A percentile compares a stretch with the other conserved stretches of the same genome.
These are phyloP conservation scores for Synanthedon myopaeformis DNA, from an alignment of 2,888 invertebrate genomes.

Conservation along the genomic window DNA sequence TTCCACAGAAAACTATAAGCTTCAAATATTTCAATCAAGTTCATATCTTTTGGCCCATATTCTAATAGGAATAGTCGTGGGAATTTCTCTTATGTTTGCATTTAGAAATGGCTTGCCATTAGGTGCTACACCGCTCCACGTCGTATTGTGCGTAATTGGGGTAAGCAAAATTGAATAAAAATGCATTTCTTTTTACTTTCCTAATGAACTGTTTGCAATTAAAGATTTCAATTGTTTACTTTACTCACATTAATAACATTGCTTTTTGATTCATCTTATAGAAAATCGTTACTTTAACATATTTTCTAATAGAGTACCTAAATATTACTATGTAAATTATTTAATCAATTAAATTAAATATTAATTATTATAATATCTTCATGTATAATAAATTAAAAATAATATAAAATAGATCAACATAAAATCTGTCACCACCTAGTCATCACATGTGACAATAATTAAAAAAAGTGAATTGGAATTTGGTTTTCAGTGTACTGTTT, in stretches of 20 bases:
- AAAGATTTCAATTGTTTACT: too few relatives aligned
- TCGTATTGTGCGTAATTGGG: slow-evolving; percentile 46
- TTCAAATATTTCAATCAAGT: slow-evolving; percentile 31
- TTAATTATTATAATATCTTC: too few relatives aligned
- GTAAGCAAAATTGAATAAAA: slow-evolving; percentile 25
- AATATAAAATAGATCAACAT: too few relatives aligned
- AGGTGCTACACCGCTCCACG: slow-evolving; percentile 28
- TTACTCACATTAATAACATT: too few relatives aligned
- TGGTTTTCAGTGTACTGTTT: not conserved
- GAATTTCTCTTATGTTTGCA: slow-evolving; percentile 24
- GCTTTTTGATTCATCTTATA: too few relatives aligned
- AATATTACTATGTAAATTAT: not conserved
- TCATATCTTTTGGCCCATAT: slow-evolving; percentile 35
- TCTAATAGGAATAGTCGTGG: slow-evolving; percentile 40
- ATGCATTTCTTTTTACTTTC: too few relatives aligned
- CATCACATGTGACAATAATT: not conserved
- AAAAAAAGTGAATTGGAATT: not conserved
- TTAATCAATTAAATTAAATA: too few relatives aligned
- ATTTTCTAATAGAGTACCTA: too few relatives aligned
- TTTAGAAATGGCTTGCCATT: slow-evolving; percentile 29
- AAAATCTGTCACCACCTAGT: not conserved
- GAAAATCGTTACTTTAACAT: too few relatives aligned
- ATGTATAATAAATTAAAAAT: too few relatives aligned
- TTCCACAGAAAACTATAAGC: slow-evolving; percentile 15
- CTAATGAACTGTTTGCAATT: too few relatives aligned